These are phyloP conservation scores for Aethes cnicana DNA, from an alignment of 2,888 invertebrate genomes.

Conservation along the genomic window DNA sequence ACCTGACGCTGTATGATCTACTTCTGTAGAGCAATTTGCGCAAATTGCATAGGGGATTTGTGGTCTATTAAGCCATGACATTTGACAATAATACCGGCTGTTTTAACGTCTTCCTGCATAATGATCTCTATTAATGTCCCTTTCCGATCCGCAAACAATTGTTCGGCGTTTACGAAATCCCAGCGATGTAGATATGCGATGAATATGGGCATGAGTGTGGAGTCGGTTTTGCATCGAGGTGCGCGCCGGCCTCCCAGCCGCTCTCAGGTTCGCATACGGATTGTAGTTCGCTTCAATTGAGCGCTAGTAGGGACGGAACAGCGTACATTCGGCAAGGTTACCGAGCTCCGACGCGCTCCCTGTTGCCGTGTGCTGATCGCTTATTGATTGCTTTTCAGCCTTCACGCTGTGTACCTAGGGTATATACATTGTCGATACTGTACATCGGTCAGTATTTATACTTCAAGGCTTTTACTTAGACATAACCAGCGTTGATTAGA, in stretches of 20 bases:
- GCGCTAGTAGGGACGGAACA: conserved; percentile 62
- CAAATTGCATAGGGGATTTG: conserved; percentile 12
- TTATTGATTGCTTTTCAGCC: conserved; percentile 30
- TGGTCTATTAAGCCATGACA: conserved; percentile 11
- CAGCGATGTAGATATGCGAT: conserved; percentile 31
- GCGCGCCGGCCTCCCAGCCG: conserved; percentile 56
- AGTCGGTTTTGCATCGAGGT: conserved; percentile 40
- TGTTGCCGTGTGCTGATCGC: conserved; percentile 45
- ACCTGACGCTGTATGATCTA: conserved; percentile 22
- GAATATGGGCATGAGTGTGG: conserved; percentile 36
- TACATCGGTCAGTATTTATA: conserved; percentile 29
- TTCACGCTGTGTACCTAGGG: conserved; percentile 27
- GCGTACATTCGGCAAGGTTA: conserved; percentile 68
- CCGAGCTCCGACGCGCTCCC: conserved; percentile 47
- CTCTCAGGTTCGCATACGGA: conserved; percentile 70
- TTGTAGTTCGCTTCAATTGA: conserved; percentile 76
- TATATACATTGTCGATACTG: conserved; percentile 19
- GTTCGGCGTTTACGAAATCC: conserved; percentile 28
- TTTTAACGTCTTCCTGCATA: background rate
- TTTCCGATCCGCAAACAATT: conserved; percentile 28
- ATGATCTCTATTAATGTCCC: conserved; percentile 31
- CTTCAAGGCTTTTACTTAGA: conserved; percentile 29
- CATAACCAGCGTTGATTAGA: conserved; percentile 26
- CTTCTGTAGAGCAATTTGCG: conserved; percentile 11
- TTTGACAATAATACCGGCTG: conserved; percentile 2